phyloP scores from a whole-genome alignment of 1,140 invertebrate genomes.

The Drosophila seguyi region DNA sequence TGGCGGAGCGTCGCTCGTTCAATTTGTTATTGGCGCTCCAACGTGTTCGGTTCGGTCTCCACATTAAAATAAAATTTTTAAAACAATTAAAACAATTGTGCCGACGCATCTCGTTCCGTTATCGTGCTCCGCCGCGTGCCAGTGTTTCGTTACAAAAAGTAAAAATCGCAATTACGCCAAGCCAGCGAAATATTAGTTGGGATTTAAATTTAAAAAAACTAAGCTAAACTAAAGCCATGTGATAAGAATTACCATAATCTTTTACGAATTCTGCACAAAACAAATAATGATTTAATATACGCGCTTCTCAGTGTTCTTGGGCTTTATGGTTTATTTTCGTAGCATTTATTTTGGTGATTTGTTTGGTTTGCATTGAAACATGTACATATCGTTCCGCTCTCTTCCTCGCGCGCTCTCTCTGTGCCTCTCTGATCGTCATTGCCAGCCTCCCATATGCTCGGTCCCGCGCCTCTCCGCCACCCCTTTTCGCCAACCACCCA shows the following conservation, averaged over 20 bases:
- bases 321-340: constrained; percentile 75
- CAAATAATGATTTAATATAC: constrained; percentile 37
- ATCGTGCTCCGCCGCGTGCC: constrained; percentile 21
- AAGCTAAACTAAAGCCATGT: constrained; percentile 20
- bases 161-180: constrained; percentile 25
- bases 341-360: constrained; percentile 73
- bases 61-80: constrained; percentile 35
- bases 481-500: constrained; percentile 1
- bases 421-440: constrained; percentile 17
- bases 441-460: constrained; percentile 8
- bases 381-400: constrained; percentile 35
- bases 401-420: constrained; percentile 25
- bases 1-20: constrained; percentile 40
- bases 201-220: constrained; percentile 6
- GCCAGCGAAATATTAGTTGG: constrained; percentile 1
- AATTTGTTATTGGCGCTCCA: constrained; percentile 56
- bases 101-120: constrained; percentile 26
- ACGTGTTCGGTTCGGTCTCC: constrained; percentile 59
- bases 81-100: constrained; percentile 56
- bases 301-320: constrained; percentile 46
- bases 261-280: constrained; percentile 4
- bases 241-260: constrained; percentile 14
- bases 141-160: constrained; percentile 24
- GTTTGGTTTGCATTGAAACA: constrained; percentile 71
- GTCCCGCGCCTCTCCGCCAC: not conserved